A percentile compares a stretch with the other conserved stretches of the same genome.
Conservation (phyloP, 2,113 vertebrate genomes). For the Emberiza fucata region DNA sequence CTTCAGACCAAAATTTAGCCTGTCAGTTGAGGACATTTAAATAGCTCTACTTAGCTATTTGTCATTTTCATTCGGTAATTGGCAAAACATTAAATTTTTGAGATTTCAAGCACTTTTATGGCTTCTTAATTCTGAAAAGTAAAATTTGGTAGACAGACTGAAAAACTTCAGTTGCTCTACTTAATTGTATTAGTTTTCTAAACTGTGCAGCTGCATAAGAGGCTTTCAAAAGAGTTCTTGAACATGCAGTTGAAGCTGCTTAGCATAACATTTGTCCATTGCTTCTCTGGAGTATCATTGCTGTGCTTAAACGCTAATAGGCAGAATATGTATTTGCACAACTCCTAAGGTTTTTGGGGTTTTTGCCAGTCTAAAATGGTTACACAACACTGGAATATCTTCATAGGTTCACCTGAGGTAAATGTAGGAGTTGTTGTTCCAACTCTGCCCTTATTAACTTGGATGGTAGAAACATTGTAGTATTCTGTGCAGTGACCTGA, state of each 20-base stretch:
- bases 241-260: not conserved
- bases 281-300: not conserved
- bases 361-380: not conserved
- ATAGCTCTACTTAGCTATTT: conserved; percentile 25
- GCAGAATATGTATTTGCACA: not conserved
- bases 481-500: not conserved
- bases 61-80: conserved; percentile 24
- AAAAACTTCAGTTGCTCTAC: not conserved
- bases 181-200: not conserved
- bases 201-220: not conserved
- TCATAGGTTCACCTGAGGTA: not conserved
- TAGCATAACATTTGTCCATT: not conserved
- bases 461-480: not conserved
- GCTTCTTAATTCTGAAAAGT: conserved; percentile 1
- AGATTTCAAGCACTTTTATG: conserved; percentile 3
- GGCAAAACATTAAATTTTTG: conserved; percentile 17
- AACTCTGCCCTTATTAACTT: not conserved
- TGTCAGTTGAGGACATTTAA: not conserved
- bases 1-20: not conserved
- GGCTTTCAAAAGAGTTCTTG: not conserved
- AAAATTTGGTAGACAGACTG: not conserved
- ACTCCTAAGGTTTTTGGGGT: not conserved
- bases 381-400: not conserved
- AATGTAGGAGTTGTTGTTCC: not conserved
- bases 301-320: not conserved